Base-by-base conservation (phyloP, 2,113 vertebrate species). In the Microtus pennsylvanicus region DNA sequence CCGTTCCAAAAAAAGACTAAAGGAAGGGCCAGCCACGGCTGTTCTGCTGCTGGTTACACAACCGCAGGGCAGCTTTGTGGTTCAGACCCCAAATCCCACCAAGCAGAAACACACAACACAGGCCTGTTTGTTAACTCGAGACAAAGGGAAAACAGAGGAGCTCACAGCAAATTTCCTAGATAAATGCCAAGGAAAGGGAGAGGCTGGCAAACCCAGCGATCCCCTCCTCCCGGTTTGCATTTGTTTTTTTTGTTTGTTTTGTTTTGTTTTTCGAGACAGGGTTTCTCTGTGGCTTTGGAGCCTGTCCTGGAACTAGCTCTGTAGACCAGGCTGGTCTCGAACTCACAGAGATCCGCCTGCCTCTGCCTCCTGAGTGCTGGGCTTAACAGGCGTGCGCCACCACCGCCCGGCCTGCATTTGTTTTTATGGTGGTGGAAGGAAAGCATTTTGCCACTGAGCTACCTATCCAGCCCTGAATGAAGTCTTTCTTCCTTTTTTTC, bases 51-150 rank as follows among this genome's bases (percentile, higher is more conserved):
- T 35, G 14, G 4, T 75, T 74, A 11, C 6, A 26, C 38, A 24
- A 24, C 28, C 2, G 55, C 1, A 3, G 50, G 77, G 70, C 63
- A 45, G 52, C 75, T 95, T 33, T 78, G 47, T 90, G 78, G 89
- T 38, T 67, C 58, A 67, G 78, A 83, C 52, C 93, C 90, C 38
- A 87, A 91, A 93, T 67, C 77, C 82, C n/a, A 82, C 33, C 11
- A 50, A 52, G 55, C 74, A 94, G 94, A 88, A 90, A 92, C 81
- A 42, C 72, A 80, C 85, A 85, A 33, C 50, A 80, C 63, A 76
- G 91, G 69, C 83, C 87, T 83, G 63, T 45, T 67, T 81, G 72
- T 52, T 86, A 91, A 69, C 85, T 92, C 38, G 93, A 77, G 91
- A 89, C 87, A 74, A 65, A 86, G 67, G 28, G 58, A 70, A 83